These are phyloP conservation scores for Drosophila testacea DNA, from an alignment of 2,888 invertebrate genomes.

Conservation along the genomic window DNA sequence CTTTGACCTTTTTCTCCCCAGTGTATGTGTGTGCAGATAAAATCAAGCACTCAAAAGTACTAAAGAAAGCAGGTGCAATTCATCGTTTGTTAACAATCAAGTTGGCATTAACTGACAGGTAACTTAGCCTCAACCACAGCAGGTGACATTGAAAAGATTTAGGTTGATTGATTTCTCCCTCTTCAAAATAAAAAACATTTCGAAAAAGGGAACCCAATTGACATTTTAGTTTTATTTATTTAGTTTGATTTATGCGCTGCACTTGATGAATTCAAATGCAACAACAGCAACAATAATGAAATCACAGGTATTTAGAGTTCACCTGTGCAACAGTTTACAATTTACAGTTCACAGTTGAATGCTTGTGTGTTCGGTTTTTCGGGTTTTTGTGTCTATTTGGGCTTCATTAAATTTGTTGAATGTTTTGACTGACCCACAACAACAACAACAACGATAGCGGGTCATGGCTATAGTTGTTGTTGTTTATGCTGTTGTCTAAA, in stretches of 20 bases:
- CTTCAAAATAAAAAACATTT: not conserved
- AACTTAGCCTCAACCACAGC: conserved; percentile 48
- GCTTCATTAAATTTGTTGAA: conserved; percentile 57
- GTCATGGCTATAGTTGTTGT: conserved; percentile 35
- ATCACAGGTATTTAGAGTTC: conserved; percentile 30
- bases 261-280: conserved; percentile 63
- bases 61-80: conserved; percentile 44
- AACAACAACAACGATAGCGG: conserved; percentile 18
- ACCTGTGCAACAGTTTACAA: conserved; percentile 35
- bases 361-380: conserved; percentile 29
- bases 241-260: conserved; percentile 65
- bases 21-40: conserved; percentile 28
- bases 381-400: conserved; percentile 40
- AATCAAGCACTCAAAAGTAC: conserved; percentile 27
- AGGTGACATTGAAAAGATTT: conserved; percentile 52
- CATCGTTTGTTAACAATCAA: conserved; percentile 1
- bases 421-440: conserved; percentile 33
- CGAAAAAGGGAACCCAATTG: conserved; percentile 32
- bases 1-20: conserved; percentile 45
- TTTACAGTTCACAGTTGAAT: conserved; percentile 54
- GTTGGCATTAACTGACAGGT: conserved; percentile 39
- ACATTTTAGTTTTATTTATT: conserved; percentile 45
- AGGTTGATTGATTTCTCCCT: conserved; percentile 40
- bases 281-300: conserved; percentile 19
- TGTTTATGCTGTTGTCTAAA: conserved; percentile 20